Evolutionary conservation across 2,888 invertebrate genomes (phyloP).

Genomic region (Holacanthella duospinosa): DNA sequence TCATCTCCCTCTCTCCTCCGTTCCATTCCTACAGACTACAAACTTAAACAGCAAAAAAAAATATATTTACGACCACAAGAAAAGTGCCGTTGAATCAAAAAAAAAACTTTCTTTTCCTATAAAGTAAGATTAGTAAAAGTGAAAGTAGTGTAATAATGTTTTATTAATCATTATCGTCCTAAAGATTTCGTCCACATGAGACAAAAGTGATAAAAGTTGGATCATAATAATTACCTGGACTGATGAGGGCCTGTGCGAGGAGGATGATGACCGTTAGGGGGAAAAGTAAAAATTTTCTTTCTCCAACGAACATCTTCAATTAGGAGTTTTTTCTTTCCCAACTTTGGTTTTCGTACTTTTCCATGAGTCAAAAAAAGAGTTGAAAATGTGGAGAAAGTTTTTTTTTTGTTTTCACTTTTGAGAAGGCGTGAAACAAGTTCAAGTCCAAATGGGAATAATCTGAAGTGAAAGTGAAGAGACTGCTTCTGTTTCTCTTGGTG

Average conservation of each 20-base stretch:
- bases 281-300: background rate
- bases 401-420: background rate
- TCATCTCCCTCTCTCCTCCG: background rate
- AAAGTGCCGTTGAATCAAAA: background rate
- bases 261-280: conserved; percentile 3
- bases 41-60: too few relatives aligned
- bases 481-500: background rate
- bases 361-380: background rate
- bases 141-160: background rate
- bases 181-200: background rate
- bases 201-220: background rate
- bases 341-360: background rate
- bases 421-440: background rate
- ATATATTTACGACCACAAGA: background rate
- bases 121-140: background rate
- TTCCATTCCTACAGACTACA: background rate
- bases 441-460: background rate
- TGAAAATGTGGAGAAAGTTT: background rate
- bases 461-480: background rate
- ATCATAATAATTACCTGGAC: background rate
- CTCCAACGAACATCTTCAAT: background rate
- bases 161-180: background rate
- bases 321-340: background rate
- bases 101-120: background rate
- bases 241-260: background rate